Evolutionary conservation across 2,113 vertebrate genomes (phyloP).

Genomic region (Oreochromis tanganicae): DNA sequence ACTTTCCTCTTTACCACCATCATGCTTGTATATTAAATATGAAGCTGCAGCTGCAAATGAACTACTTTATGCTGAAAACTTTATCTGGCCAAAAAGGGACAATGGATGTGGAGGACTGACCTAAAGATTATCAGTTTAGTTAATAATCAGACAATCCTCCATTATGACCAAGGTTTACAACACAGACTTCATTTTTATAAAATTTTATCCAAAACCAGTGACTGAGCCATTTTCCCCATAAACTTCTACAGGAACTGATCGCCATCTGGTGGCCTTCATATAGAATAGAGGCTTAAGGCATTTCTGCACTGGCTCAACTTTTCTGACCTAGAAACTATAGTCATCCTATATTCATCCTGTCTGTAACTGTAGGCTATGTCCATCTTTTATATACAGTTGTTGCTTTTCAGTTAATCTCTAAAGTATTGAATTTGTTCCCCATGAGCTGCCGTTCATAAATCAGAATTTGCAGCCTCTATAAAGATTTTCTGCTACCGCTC

Average conservation of each 20-base stretch:
- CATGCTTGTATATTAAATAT: not conserved
- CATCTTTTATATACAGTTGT: not conserved
- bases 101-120: not conserved
- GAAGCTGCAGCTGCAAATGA: not conserved
- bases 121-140: rapidly evolving
- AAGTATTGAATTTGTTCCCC: not conserved
- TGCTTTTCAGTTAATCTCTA: not conserved
- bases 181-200: not conserved
- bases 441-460: rapidly evolving
- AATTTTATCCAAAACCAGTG: not conserved
- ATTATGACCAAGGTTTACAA: rapidly evolving
- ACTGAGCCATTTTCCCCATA: not conserved
- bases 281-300: not conserved
- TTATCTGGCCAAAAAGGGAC: not conserved
- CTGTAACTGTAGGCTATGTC: not conserved
- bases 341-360: not conserved
- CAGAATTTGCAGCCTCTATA: rapidly evolving
- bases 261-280: not conserved
- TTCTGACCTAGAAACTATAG: not conserved
- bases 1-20: not conserved
- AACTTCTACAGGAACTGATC: not conserved
- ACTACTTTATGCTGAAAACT: not conserved
- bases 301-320: not conserved
- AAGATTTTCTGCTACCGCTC: not conserved
- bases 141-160: not conserved